Evolutionary conservation across 2,113 vertebrate genomes (phyloP), one percentile per base, ranked within the genome.

Genomic region (Sakesphorus luctuosus): DNA sequence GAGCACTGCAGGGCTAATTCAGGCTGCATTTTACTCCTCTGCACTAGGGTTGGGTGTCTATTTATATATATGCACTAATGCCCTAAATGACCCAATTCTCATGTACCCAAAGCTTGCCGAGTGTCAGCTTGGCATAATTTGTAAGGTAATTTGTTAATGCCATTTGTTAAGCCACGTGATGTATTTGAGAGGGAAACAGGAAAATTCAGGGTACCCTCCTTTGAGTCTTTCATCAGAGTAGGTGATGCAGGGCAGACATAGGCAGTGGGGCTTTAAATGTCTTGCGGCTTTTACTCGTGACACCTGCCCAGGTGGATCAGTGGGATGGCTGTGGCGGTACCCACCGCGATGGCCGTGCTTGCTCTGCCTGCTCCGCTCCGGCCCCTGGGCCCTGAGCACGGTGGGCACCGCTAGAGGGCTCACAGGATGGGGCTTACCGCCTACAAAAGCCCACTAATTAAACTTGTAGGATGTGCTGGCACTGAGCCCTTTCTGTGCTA

Each of bases 321-420:
- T 2, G 35, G 13, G 13, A 4, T 38, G 67, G 28, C 10, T 15
- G 19, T 0, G 24, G 28, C 2, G 3, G 46, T 11, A 3, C 23
- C n/a, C 44, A 1, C 21, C 18, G 20, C 9, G 0, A n/a, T 28
- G 31, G 71, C 40, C 28, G 18, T 3, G 10, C 0, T 0, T 3
- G 2, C 24, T 31, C 52, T 67, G 52, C 2, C 1, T 46, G 21
- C 38, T 36, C 49, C 40, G 49, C 84, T 8, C 33, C 0, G 0
- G 36, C 7, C 28, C 23, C 21, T 1, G 6, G 49, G 5, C 19
- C 33, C 6, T 0, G 1, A 3, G 49, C 40, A 20, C 0, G 0
- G 53, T 19, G n/a, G 9, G 44, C 52, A 24, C 43, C 2, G 1
- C 74, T 89, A 35, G 62, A 79, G 61, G 49, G 24, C 77, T 91